These are phyloP conservation scores for Eucera pruinosa DNA, from an alignment of 2,888 invertebrate genomes.

Conservation along the genomic window DNA sequence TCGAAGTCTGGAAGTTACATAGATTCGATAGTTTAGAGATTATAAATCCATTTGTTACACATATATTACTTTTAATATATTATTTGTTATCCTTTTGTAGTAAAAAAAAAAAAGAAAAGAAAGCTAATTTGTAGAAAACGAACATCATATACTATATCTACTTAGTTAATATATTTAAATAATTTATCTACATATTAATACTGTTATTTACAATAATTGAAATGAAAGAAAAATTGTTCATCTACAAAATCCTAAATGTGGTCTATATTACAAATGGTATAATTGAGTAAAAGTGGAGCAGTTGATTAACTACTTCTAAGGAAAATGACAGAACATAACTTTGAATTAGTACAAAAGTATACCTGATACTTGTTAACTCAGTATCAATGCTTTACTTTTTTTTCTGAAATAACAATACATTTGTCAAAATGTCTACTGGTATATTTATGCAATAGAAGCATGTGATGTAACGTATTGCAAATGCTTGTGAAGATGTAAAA, in stretches of 20 bases:
- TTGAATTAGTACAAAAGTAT: conserved; percentile 23
- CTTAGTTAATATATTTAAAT: not conserved
- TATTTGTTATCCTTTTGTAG: not conserved
- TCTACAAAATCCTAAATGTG: conserved; percentile 18
- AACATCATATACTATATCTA: conserved; percentile 2
- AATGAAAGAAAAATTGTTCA: conserved; percentile 12
- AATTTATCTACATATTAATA: conserved; percentile 8
- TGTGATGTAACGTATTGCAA: conserved; percentile 43
- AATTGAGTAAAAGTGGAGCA: conserved; percentile 16
- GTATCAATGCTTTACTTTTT: conserved; percentile 26
- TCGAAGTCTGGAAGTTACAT: conserved; percentile 87
- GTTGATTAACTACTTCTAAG: conserved; percentile 32
- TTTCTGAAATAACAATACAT: conserved; percentile 32
- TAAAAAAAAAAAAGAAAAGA: not conserved
- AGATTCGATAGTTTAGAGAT: not conserved
- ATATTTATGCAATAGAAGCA: conserved; percentile 44
- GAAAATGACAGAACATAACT: not conserved
- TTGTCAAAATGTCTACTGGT: conserved; percentile 27
- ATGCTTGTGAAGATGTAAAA: conserved; percentile 40
- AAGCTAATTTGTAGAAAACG: not conserved
- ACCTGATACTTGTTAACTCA: conserved; percentile 12
- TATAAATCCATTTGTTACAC: not conserved
- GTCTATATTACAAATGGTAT: conserved; percentile 20
- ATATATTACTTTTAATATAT: conserved; percentile 12
- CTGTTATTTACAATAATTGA: conserved; percentile 30